Base-by-base conservation (phyloP, 2,797 vertebrate species). In the Amniataba percoides region DNA sequence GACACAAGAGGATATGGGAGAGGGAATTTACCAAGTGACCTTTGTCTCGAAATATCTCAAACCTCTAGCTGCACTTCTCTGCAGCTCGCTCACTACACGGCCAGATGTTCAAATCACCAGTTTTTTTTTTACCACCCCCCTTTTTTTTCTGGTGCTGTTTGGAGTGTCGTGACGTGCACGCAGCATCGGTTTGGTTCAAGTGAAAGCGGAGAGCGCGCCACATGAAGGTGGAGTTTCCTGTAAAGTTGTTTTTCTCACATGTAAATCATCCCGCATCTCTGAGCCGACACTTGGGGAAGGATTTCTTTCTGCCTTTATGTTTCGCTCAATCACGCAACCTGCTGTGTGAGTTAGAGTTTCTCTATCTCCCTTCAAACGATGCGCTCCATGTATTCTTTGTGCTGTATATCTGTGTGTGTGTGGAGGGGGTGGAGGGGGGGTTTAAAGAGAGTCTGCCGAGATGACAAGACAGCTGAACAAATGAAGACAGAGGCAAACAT, bases 401-500 rank as follows among this genome's bases (percentile, higher is more conserved):
- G 53, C 34, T 39, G 51, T 60, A 9, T 2, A 51, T 42, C 7
- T 39, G 55, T 57, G 55, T 64, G 71, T 67, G 74, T 70, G 49
- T 42, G 48, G 16, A n/a, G 68, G 45, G 59, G 53, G 67, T 69
- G 78, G 2, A 4, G 2, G 27, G 64, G 74, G 64, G 42, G 71
- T 53, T 72, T 67, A 43, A 64, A 45, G 15, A 34, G 73, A 61
- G 43, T 82, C 64, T 83, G 72, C 36, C 21, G 78, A 72, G 77
- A 80, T 61, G 79, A 86, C 70, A 59, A 81, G 86, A 78, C 91
- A 92, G 92, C 91, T 92, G 90, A 92, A 78, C 87, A 93, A 92
- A 93, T 87, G 74, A 83, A 86, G 83, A 67, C 66, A 68, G 78
- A 73, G 73, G 71, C 70, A 81, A 86, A 85, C 89, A 87, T 88